Evolutionary conservation across 2,797 vertebrate genomes (phyloP), one percentile per base, ranked within the genome.

Genomic region (Manis javanica): DNA sequence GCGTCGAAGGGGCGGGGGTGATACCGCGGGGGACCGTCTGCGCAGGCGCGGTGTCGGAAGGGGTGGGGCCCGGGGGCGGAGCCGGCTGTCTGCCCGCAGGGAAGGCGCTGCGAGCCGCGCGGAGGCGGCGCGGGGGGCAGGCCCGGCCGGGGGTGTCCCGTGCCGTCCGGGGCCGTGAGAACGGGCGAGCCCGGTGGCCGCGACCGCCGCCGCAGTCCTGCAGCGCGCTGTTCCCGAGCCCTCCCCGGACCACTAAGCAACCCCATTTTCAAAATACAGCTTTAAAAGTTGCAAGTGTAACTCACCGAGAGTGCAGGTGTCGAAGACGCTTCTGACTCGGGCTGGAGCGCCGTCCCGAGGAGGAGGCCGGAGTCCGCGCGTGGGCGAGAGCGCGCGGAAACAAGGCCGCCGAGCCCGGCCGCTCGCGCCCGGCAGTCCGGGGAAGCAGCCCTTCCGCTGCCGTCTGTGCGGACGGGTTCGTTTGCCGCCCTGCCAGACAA

Each of bases 221-320:
- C 74, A 31, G 37, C 66, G 34, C 55, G 55, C 39, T 15, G 57
- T 37, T 46, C 21, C 53, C 13, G 46, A 46, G 14, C 14, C 98
- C 98, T 93, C 98, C 99, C 99, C 97, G 95, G 98, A 72, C 98
- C 98, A 68, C 97, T 97, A 94, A 99, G 98, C 51, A 98, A 37
- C 11, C 31, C 37, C 49, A 7, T 42, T 72, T 77, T 55, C 79
- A 78, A 69, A 77, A 7, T 6, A 42, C 0, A 7, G 12, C 14
- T 49, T 85, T 34, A 59, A 21, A 31, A 39, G n/a, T 46, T 55
- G 21, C 53, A 77, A 42, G 5, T n/a, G 18, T 23, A 55, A 85
- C 9, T 29, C 61, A 8, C 77, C 26, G 23, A 34, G 51, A 72
- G 39, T 34, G 42, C 69, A 1, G 13, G 15, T 69, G 87, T 78